Base-by-base conservation (phyloP, 2,113 vertebrate genomes). In the Oncorhynchus tshawytscha region DNA sequence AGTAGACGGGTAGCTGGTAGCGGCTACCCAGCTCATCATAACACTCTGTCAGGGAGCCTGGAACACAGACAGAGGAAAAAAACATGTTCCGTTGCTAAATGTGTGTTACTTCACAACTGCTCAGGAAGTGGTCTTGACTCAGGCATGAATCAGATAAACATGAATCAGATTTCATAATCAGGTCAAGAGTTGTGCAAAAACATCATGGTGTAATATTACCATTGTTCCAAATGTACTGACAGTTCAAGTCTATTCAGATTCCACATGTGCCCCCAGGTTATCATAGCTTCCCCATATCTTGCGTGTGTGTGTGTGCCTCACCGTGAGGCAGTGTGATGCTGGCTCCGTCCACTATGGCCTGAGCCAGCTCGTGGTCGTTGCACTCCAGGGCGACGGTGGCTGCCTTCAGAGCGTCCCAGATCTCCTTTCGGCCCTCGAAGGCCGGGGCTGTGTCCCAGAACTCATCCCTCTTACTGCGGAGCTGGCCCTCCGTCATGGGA, bases 381-480 rank as follows among this genome's bases (percentile, higher is more conserved):
- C 94, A 94, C 88, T 99, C 98, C 34, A 97, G 93, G 0, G 98
- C 98, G 2, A 95, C 96, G 2, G 97, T 94, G 0, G 98, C 98
- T 0, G 97, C 98, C 88, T 98, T 99, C 81, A 99, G 93, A 62
- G 98, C 98, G 0, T 99, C 98, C 98, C 98, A 99, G 92, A 99
- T 99, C 93, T 99, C 98, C 84, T 98, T 99, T 31, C 97, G 97
- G 45, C 98, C 98, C 86, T 99, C 98, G 0, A 99, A 99, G 60
- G 98, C 98, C 0, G 98, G 98, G 0, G 97, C 98, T 0, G 97
- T 99, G 88, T 99, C 97, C 98, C 98, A 99, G 88, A 99, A 99
- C 78, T 99, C 98, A 0, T 99, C 98, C n/a, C 98, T 87, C 80
- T 99, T 99, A 91, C 97, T 99, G 74, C 97, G 95, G 65, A 99